Percentiles rank a stretch among this genome's conserved stretches.
These are phyloP conservation scores for Caenorhabditis imperialis DNA, from an alignment of 2,888 invertebrate genomes.

Conservation along the genomic window DNA sequence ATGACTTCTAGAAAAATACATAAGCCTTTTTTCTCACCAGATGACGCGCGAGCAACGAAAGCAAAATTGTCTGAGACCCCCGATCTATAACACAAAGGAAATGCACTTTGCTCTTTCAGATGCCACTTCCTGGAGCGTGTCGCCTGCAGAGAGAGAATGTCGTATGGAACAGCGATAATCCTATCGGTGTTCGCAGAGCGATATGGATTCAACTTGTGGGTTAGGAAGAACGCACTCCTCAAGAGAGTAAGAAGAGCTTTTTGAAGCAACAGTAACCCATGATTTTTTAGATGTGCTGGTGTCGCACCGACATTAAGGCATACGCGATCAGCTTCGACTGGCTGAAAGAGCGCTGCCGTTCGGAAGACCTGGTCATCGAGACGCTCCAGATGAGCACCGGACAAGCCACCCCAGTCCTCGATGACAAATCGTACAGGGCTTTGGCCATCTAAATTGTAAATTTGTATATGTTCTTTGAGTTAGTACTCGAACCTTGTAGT, in stretches of 20 bases:
- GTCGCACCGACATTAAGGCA: constrained; percentile 41
- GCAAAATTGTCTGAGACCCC: too few relatives aligned
- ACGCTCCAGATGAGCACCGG: constrained; percentile 11
- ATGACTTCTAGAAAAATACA: too few relatives aligned
- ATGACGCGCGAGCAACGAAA: too few relatives aligned
- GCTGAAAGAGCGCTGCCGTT: constrained; percentile 23
- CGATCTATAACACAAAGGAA: too few relatives aligned
- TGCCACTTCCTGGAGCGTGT: constrained; percentile 47
- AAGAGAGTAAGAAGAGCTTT: constrained; percentile 78
- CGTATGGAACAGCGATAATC: constrained; percentile 86
- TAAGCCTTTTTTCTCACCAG: too few relatives aligned
- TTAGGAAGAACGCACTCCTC: constrained; percentile 86
- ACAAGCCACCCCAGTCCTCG: constrained; percentile 12
- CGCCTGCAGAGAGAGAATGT: constrained; percentile 84
- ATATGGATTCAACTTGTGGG: constrained; percentile 71
- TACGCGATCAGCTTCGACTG: constrained; percentile 45
- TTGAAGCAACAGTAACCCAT: constrained; percentile 57
- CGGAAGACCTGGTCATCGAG: constrained; percentile 19
- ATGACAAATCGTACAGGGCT: constrained; percentile 34
- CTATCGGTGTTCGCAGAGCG: constrained; percentile 81
- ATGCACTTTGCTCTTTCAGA: constrained; percentile 55
- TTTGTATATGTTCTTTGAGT: not conserved
- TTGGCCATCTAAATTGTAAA: constrained; percentile 18
- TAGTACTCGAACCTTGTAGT: too few relatives aligned
- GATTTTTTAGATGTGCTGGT: constrained; percentile 53